Evolutionary conservation across 2,888 invertebrate species (phyloP), one percentile per base, ranked within the genome.

Genomic region (Idaea dimidiata): DNA sequence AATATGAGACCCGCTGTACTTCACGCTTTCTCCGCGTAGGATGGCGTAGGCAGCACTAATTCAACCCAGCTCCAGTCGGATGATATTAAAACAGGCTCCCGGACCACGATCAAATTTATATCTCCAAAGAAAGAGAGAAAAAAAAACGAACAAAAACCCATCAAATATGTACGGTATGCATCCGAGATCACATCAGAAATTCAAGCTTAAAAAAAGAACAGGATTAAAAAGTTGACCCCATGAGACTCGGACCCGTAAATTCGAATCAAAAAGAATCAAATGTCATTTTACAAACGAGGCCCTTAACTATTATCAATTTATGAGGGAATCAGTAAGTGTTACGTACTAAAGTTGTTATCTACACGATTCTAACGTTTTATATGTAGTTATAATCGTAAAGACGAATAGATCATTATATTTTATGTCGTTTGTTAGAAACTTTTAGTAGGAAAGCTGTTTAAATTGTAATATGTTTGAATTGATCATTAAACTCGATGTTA

Each of bases 121-220:
- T 83, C 81, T 76, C 71, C 69, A 75, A 77, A 77, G 75, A 67
- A 72, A 74, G 75, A 77, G 75, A 67, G 73, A 74, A 75, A 76
- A 80, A 84, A 84, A 84, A 84, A 82, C 78, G 80, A 78, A 83
- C 81, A 80, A 82, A 87, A 83, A 79, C 87, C 84, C 83, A 86
- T 89, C 89, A 89, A 91, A 89, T 87, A 92, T 91, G 91, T 84
- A 83, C 82, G 91, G 91, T 88, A 92, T 91, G 91, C 90, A 81
- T 83, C 85, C 81, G 82, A 87, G 91, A 91, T 92, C 89, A 86
- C 86, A 92, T 92, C 92, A 84, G 88, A 89, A 89, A 88, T 86
- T 87, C 87, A 87, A 89, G 88, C 89, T 82, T 83, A 82, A 84
- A 87, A 82, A 87, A 84, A 83, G 86, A 82, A 78, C 79, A 79